phyloP scores from a whole-genome alignment of 2,113 vertebrate species.

The Heptranchias perlo region DNA sequence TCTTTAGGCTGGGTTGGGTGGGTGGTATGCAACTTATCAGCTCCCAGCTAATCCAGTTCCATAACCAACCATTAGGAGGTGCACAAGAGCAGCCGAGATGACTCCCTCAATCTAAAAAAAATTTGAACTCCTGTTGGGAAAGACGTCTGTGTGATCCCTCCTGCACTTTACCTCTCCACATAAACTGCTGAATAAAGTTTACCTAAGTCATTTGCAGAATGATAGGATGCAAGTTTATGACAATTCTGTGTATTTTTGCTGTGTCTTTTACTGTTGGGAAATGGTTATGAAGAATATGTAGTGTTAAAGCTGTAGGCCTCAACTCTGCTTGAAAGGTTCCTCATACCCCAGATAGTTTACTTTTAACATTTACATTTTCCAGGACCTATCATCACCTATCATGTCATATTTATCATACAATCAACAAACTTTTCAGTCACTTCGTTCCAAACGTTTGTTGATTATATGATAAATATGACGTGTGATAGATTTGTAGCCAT shows the following conservation, averaged over 20 bases:
- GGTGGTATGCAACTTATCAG: not conserved
- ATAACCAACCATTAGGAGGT: not conserved
- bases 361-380: not conserved
- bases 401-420: not conserved
- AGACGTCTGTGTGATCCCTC: not conserved
- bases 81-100: not conserved
- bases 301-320: not conserved
- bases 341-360: not conserved
- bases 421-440: not conserved
- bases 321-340: not conserved
- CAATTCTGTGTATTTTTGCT: not conserved
- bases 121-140: not conserved
- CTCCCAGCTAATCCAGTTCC: not conserved
- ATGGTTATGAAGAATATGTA: not conserved
- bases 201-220: not conserved
- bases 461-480: not conserved
- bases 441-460: not conserved
- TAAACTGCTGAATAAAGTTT: not conserved
- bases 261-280: not conserved
- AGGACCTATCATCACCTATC: not conserved
- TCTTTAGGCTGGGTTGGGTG: not conserved
- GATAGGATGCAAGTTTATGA: not conserved
- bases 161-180: not conserved
- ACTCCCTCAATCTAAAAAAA: not conserved
- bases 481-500: not conserved